Conservation (phyloP, 2,113 vertebrate genomes). For the Acinonyx jubatus region DNA sequence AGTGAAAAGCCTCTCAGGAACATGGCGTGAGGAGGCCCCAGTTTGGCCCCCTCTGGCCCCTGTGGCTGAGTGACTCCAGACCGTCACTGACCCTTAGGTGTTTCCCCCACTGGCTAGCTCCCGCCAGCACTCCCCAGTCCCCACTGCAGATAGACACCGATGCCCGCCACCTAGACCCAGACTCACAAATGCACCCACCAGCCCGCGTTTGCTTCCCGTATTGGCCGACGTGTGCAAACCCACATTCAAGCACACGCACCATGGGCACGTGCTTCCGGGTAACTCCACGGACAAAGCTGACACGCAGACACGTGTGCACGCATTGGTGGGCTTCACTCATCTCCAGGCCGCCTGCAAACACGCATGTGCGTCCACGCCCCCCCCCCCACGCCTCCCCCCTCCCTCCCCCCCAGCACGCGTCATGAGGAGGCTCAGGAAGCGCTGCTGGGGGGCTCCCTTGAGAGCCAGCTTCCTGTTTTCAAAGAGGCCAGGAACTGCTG, state of each 20-base stretch:
- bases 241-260: fast-evolving
- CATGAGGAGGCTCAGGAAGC: too few species aligned
- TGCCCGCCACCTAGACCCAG: neutral
- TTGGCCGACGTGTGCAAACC: neutral
- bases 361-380: fast-evolving
- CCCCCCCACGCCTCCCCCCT: too few species aligned
- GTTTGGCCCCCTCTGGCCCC: neutral
- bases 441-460: neutral
- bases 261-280: neutral
- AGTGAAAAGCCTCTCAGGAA: neutral
- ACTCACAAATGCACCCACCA: neutral
- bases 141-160: neutral
- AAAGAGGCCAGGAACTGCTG: neutral
- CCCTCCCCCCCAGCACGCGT: too few species aligned
- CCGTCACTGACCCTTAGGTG: neutral
- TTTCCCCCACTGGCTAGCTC: neutral
- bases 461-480: conserved; percentile 56
- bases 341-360: neutral
- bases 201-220: neutral
- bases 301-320: fast-evolving
- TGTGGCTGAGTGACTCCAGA: neutral
- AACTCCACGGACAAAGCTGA: neutral
- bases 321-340: too few species aligned
- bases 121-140: neutral
- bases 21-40: neutral